Evolutionary conservation across 1,140 invertebrate species (phyloP).

Genomic region (Drosophila fuyamai): DNA sequence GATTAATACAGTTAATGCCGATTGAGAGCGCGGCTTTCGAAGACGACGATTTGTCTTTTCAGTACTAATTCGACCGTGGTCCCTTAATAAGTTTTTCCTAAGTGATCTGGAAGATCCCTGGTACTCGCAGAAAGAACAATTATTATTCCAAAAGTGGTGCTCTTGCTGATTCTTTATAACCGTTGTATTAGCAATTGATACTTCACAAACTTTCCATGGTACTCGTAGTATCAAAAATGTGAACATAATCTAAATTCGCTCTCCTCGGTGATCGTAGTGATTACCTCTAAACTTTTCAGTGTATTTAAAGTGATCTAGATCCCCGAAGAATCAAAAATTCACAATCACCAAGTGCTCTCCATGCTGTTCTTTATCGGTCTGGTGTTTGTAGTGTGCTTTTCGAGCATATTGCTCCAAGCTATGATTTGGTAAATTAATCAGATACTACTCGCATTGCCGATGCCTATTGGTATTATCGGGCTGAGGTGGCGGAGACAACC

Average conservation of each 20-base stretch:
- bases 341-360: conserved; percentile 9
- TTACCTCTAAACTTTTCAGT: background rate
- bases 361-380: conserved; percentile 50
- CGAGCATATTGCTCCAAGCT: conserved; percentile 35
- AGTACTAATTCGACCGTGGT: conserved; percentile 28
- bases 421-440: conserved; percentile 59
- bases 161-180: background rate
- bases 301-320: background rate
- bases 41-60: conserved; percentile 7
- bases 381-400: conserved; percentile 51
- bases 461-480: conserved; percentile 18
- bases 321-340: background rate
- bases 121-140: conserved; percentile 7
- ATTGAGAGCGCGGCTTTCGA: conserved; percentile 11
- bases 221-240: no score
- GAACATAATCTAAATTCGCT: no score
- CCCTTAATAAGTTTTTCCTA: conserved; percentile 11
- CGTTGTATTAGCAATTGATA: conserved; percentile 9
- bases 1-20: conserved; percentile 24
- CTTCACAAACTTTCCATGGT: background rate
- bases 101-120: background rate
- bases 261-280: background rate
- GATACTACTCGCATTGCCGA: background rate
- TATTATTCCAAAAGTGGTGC: conserved; percentile 3
- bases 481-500: conserved; percentile 13